These are phyloP conservation scores for Numenius arquata DNA, from an alignment of 2,113 vertebrate genomes.

Conservation along the genomic window DNA sequence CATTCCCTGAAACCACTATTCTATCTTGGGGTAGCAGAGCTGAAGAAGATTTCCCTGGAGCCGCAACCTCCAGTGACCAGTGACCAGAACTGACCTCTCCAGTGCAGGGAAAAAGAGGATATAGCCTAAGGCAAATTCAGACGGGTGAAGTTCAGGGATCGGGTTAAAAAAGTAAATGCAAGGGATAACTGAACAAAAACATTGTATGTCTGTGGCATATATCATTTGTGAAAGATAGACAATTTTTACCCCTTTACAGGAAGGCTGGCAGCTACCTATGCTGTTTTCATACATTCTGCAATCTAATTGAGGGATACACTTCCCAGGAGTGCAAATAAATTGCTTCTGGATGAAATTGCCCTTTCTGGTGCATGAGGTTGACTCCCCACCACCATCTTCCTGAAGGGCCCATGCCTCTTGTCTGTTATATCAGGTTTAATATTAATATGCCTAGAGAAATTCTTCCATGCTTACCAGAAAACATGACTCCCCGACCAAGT, in stretches of 20 bases:
- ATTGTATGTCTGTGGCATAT: neutral
- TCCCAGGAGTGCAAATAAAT: neutral
- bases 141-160: neutral
- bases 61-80: neutral
- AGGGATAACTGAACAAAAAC: neutral
- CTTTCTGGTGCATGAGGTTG: neutral
- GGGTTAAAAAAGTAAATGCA: neutral
- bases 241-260: neutral
- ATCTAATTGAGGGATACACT: neutral
- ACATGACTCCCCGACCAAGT: neutral
- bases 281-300: neutral
- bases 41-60: neutral
- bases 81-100: neutral
- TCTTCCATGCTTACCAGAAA: neutral
- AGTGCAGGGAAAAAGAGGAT: neutral
- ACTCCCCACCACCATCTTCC: neutral
- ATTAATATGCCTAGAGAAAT: neutral
- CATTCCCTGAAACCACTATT: neutral
- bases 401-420: rapidly evolving
- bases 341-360: rapidly evolving
- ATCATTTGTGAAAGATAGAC: neutral
- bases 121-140: neutral
- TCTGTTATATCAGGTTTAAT: neutral
- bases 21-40: rapidly evolving
- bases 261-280: neutral